These are phyloP conservation scores for Paramormyrops kingsleyae DNA, from an alignment of 2,113 vertebrate species.

Conservation along the genomic window DNA sequence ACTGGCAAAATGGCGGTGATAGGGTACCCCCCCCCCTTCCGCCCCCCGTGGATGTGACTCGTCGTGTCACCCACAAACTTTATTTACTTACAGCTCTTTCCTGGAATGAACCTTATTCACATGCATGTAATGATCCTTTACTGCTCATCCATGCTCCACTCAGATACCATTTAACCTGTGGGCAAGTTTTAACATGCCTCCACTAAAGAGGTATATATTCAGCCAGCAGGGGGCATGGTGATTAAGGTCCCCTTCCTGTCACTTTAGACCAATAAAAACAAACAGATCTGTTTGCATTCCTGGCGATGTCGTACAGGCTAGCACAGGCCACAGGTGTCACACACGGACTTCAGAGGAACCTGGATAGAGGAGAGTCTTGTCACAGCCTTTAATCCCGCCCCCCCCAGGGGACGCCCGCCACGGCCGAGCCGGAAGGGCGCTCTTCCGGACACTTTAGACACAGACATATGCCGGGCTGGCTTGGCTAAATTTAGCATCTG, in stretches of 20 bases:
- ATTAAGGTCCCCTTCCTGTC: background rate
- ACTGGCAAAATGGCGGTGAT: constrained; percentile 21
- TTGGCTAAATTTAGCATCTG: constrained; percentile 2
- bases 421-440: background rate
- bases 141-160: background rate
- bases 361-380: background rate
- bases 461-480: background rate
- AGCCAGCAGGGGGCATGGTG: background rate
- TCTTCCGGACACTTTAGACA: background rate
- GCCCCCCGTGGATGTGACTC: background rate
- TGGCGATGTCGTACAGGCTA: background rate
- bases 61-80: background rate
- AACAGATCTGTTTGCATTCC: background rate
- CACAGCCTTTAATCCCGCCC: background rate
- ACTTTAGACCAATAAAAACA: background rate
- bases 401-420: background rate
- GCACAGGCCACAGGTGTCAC: background rate
- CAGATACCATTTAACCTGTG: background rate
- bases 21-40: constrained; percentile 2
- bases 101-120: background rate
- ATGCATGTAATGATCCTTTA: background rate
- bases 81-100: background rate
- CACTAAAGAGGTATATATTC: background rate
- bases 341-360: background rate
- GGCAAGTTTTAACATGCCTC: background rate